phyloP scores from a whole-genome alignment of 2,888 invertebrate genomes.

The Salticus scenicus region DNA sequence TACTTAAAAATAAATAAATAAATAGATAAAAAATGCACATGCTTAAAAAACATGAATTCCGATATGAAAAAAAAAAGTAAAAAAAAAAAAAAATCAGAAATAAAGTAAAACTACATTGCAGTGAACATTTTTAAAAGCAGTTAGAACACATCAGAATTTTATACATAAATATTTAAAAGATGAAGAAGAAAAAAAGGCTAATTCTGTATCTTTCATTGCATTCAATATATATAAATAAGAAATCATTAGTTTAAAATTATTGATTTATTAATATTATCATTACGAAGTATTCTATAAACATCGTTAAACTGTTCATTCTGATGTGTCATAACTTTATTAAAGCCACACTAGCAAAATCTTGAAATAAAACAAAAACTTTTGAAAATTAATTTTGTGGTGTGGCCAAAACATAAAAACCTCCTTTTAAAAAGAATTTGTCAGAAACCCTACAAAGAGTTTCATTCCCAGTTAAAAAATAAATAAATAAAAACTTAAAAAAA shows the following conservation, averaged over 20 bases:
- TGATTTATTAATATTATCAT: too few relatives aligned
- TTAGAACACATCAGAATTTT: conserved; percentile 11
- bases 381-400: neutral
- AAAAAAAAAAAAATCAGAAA: neutral
- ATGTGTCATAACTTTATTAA: neutral
- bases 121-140: neutral
- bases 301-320: neutral
- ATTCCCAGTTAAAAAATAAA: too few relatives aligned
- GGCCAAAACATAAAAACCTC: conserved; percentile 21
- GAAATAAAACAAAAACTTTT: neutral
- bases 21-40: neutral
- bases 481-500: too few relatives aligned
- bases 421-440: conserved; percentile 30
- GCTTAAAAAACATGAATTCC: neutral
- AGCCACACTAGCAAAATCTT: neutral
- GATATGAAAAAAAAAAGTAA: neutral
- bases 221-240: too few relatives aligned
- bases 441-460: too few relatives aligned
- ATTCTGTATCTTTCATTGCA: too few relatives aligned
- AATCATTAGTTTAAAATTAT: too few relatives aligned
- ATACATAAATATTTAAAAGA: too few relatives aligned
- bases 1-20: neutral
- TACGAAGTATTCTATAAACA: too few relatives aligned
- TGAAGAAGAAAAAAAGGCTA: too few relatives aligned
- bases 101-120: neutral